Evolutionary conservation across 2,113 vertebrate genomes (phyloP), one percentile per base, ranked within the genome.

Genomic region (Atlantisia rogersi): DNA sequence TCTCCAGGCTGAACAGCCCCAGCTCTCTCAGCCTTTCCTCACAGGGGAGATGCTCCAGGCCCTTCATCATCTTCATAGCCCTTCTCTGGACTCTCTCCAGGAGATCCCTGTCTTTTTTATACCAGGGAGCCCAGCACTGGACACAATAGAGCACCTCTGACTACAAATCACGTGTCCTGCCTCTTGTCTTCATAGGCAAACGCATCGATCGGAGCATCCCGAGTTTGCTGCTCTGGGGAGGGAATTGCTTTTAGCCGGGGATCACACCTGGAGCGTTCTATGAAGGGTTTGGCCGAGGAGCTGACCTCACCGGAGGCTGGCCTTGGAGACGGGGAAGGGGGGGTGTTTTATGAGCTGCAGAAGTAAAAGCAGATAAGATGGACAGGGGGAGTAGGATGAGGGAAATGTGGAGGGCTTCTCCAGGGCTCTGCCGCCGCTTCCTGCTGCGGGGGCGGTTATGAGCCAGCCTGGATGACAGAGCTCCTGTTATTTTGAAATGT

Each of bases 401-500:
- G 63, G 92, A 75, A 85, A 83, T 62, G 44, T 58, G 15, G 71
- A 4, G 0, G 2, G 80, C 67, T 87, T 80, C 90, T 58, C 53
- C 2, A 0, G 46, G 69, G 77, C 71, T 80, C 62, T 69, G n/a
- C 37, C 62, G 64, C 67, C 0, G 5, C 56, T 81, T 89, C 94
- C 89, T 64, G 48, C 62, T 63, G 65, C 6, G 82, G 64, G 74
- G 87, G 86, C 0, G 56, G 78, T 52, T 86, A 9, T 2, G 17
- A 88, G 73, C 77, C 50, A 89, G 90, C 39, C 86, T 50, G 80
- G 71, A 60, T 86, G 70, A 21, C 31, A 63, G 83, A 87, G 91
- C 65, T 74, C 56, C 93, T 63, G 80, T 70, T 86, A 50, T 46
- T 93, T 50, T 74, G 90, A 55, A 69, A 77, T 11, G 52, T 18